phyloP scores from a whole-genome alignment of 1,140 invertebrate species.

The Samia ricini region DNA sequence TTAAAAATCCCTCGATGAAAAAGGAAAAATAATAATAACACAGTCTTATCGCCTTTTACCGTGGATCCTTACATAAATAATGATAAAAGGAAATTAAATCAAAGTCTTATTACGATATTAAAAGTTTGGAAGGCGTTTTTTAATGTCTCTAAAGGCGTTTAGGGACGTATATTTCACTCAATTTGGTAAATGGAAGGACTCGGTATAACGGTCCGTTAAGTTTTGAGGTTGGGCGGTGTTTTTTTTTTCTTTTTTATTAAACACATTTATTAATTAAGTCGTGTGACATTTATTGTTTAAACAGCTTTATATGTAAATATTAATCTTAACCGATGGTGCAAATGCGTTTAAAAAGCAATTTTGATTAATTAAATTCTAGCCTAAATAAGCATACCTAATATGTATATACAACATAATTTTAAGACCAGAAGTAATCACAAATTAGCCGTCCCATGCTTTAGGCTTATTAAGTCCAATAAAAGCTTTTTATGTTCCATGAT shows the following conservation, averaged over 20 bases:
- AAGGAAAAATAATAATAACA: conserved; percentile 61
- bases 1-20: conserved; percentile 39
- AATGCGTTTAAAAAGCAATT: too few species aligned
- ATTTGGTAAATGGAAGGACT: conserved; percentile 69
- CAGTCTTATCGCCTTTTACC: conserved; percentile 70
- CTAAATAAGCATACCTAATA: too few species aligned
- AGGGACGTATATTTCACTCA: conserved; percentile 72
- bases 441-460: too few species aligned
- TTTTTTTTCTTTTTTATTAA: conserved; percentile 28
- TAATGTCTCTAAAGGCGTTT: conserved; percentile 67
- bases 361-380: too few species aligned
- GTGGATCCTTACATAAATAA: conserved; percentile 74
- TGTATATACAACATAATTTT: too few species aligned
- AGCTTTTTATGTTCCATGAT: too few species aligned
- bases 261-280: conserved; percentile 41
- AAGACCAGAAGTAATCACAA: too few species aligned
- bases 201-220: conserved; percentile 41
- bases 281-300: conserved; percentile 23
- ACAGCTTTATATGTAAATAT: too few species aligned
- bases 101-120: conserved; percentile 76
- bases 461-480: too few species aligned
- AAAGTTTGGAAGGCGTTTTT: conserved; percentile 70
- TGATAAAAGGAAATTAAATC: conserved; percentile 77
- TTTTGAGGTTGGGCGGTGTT: conserved; percentile 48
- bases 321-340: too few species aligned